Evolutionary conservation across 2,797 vertebrate genomes (phyloP), one percentile per base, ranked within the genome.

Genomic region (Falco novaeseelandiae): DNA sequence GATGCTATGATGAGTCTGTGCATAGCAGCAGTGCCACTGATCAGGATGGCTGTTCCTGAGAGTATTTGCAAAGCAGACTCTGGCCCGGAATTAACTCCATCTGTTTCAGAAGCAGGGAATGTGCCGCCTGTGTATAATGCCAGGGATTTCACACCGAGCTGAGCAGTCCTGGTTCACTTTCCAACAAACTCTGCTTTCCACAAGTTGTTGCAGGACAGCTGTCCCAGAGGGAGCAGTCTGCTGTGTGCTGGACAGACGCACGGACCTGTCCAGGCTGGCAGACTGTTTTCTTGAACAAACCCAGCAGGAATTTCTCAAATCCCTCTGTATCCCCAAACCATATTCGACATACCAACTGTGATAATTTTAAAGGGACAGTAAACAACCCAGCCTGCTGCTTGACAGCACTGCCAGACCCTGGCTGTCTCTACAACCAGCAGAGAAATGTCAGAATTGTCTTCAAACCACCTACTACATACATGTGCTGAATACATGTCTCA

Each of bases 81-180:
- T 95, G 96, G 94, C 94, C 95, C 7, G 6, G 91, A 95, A 74
- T 91, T 83, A 38, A 8, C 40, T 97, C 96, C 96, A 95, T 96
- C 94, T 97, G 96, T 19, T 95, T 86, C 74, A 85, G 83, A 87
- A 86, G 52, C 84, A 12, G 71, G 81, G 42, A 92, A 9, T 26
- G 78, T 8, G 20, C 78, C 1, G 44, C 44, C n/a, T 71, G 1
- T 74, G 74, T 48, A 14, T 19, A 27, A 61, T 61, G 91, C 89
- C 94, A 96, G 85, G 22, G 84, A 93, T 96, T 97, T 95, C 96
- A 94, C 91, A 91, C 76, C 2, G 5, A 91, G 82, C 93, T 96
- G 96, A 97, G 96, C 93, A 95, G 91, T 83, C 91, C 94, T 48
- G 25, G 5, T 52, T 92, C 91, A 71, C 87, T 95, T 91, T 83